A percentile compares a stretch with the other conserved stretches of the same genome.
Evolutionary conservation across 2,113 vertebrate species (phyloP).

Genomic region (Rhadina sibilatrix): DNA sequence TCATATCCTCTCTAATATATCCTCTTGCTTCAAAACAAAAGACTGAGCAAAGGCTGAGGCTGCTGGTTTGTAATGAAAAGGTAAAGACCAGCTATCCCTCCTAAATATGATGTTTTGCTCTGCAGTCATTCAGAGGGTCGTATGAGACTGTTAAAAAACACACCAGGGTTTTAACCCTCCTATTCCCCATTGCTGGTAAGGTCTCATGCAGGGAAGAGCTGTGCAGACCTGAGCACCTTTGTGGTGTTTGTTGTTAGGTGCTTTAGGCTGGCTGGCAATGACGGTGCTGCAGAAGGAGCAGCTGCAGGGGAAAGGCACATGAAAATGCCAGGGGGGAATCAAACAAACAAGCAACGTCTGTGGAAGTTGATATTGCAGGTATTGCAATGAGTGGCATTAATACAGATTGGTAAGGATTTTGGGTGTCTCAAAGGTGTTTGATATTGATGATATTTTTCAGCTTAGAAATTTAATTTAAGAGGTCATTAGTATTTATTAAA

Average conservation of each 20-base stretch:
- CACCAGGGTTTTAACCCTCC: background rate
- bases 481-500: constrained; percentile 19
- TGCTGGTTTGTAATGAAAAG: background rate
- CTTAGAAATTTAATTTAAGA: background rate
- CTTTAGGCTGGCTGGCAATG: background rate
- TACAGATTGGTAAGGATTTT: background rate
- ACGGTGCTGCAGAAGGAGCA: rapidly evolving
- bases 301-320: background rate
- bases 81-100: background rate
- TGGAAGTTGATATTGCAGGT: background rate
- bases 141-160: background rate
- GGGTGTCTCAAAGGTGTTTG: background rate
- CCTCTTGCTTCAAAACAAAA: background rate
- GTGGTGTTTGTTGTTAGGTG: background rate
- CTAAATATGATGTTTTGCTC: background rate
- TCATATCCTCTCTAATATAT: background rate
- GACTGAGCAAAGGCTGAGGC: background rate
- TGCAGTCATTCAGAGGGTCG: background rate
- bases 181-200: background rate
- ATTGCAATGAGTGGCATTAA: background rate
- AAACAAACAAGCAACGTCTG: background rate
- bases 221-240: background rate
- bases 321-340: background rate
- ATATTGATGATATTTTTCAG: background rate
- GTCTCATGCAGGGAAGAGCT: background rate